These are phyloP conservation scores for Apeltes quadracus DNA, from an alignment of 2,113 vertebrate species.

Conservation along the genomic window DNA sequence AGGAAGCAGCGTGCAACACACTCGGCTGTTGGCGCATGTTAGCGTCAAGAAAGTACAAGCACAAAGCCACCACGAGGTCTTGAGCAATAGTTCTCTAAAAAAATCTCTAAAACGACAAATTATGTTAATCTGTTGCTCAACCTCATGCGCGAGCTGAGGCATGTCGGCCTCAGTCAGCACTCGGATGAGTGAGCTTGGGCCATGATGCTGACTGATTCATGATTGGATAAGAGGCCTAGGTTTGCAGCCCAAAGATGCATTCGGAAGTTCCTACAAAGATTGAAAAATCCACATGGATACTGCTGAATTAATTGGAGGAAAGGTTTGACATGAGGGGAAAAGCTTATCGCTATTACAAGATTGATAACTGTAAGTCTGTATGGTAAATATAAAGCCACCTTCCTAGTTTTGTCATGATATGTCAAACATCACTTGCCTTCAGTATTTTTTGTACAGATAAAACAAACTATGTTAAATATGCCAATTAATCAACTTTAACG, in stretches of 20 bases:
- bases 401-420: neutral
- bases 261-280: neutral
- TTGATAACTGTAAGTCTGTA: neutral
- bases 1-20: conserved; percentile 8
- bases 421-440: neutral
- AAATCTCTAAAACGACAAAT: neutral
- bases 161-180: neutral
- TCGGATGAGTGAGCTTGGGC: neutral
- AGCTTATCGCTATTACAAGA: neutral
- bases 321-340: neutral
- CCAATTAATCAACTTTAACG: neutral
- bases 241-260: neutral
- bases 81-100: neutral
- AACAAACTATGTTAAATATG: neutral
- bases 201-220: neutral
- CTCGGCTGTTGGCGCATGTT: conserved; percentile 42
- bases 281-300: neutral
- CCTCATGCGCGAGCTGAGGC: neutral
- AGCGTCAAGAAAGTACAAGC: conserved; percentile 31
- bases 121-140: neutral
- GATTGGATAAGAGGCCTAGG: neutral
- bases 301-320: neutral
- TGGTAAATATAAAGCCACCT: neutral
- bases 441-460: neutral
- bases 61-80: conserved; percentile 4